Evolutionary conservation across 2,888 invertebrate species (phyloP).

Genomic region (Diabrotica balteata): DNA sequence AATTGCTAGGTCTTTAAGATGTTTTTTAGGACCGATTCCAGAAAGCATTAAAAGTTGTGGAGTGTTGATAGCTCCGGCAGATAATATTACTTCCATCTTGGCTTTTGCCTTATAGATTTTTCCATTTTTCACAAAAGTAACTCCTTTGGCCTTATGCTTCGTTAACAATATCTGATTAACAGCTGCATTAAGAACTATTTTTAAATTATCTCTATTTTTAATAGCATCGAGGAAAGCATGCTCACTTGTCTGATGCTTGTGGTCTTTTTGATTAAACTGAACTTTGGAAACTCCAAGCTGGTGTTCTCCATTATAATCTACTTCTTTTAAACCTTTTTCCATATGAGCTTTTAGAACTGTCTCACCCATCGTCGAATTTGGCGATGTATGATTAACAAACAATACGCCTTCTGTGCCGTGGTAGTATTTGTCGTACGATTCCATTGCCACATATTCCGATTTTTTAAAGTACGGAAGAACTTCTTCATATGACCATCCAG

Average conservation of each 20-base stretch:
- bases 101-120: slow-evolving; percentile 62
- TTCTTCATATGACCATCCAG: slow-evolving; percentile 63
- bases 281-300: slow-evolving; percentile 20
- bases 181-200: slow-evolving; percentile 65
- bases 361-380: slow-evolving; percentile 5
- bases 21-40: slow-evolving; percentile 75
- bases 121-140: slow-evolving; percentile 18
- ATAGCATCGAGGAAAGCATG: slow-evolving; percentile 24
- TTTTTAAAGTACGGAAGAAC: slow-evolving; percentile 59
- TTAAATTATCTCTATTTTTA: slow-evolving; percentile 28
- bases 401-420: slow-evolving; percentile 63
- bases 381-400: slow-evolving; percentile 45
- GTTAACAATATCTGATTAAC: slow-evolving; percentile 32
- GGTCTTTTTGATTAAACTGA: slow-evolving; percentile 29
- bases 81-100: slow-evolving; percentile 77
- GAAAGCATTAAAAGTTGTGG: slow-evolving; percentile 87
- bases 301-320: slow-evolving; percentile 26
- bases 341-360: slow-evolving; percentile 59
- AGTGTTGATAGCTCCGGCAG: slow-evolving; percentile 83
- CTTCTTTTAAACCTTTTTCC: slow-evolving; percentile 45
- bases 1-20: slow-evolving; percentile 68
- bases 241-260: slow-evolving; percentile 18
- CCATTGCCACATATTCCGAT: slow-evolving; percentile 53
- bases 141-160: slow-evolving; percentile 19
- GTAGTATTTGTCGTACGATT: slow-evolving; percentile 17